Percentiles rank a stretch among this genome's conserved stretches.
These are phyloP conservation scores for Labeo calbasu DNA, from an alignment of 2,797 vertebrate genomes.

Conservation along the genomic window DNA sequence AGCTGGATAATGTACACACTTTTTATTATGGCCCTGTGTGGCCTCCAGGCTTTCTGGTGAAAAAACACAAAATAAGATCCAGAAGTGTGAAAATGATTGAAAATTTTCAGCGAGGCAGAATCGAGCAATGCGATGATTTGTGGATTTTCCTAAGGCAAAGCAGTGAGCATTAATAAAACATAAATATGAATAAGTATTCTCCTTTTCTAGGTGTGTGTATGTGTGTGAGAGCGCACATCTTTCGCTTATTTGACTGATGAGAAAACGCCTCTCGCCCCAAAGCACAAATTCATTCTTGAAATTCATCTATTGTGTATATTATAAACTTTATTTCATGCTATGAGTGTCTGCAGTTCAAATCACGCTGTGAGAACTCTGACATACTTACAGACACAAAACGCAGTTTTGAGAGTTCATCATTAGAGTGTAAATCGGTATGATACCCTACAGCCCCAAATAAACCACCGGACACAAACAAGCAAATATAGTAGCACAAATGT, in stretches of 20 bases:
- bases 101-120: constrained; percentile 48
- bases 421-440: neutral
- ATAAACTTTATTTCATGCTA: constrained; percentile 50
- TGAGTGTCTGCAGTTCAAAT: constrained; percentile 38
- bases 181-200: constrained; percentile 57
- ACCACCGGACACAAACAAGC: constrained; percentile 7
- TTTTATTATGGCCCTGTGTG: constrained; percentile 36
- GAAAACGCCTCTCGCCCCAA: constrained; percentile 45
- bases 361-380: neutral
- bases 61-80: constrained; percentile 48
- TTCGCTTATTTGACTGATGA: constrained; percentile 52
- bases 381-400: constrained; percentile 11
- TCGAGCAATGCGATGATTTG: constrained; percentile 53
- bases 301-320: constrained; percentile 53
- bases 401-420: constrained; percentile 11
- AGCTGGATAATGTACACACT: constrained; percentile 36
- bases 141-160: constrained; percentile 56
- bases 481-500: neutral
- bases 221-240: constrained; percentile 27
- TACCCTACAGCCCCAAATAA: constrained; percentile 20
- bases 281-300: constrained; percentile 52
- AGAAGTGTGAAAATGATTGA: constrained; percentile 53
- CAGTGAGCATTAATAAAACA: constrained; percentile 58
- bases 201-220: constrained; percentile 43
- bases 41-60: constrained; percentile 39